phyloP scores from a whole-genome alignment of 2,888 invertebrate species.

The Eilema griseolum region DNA sequence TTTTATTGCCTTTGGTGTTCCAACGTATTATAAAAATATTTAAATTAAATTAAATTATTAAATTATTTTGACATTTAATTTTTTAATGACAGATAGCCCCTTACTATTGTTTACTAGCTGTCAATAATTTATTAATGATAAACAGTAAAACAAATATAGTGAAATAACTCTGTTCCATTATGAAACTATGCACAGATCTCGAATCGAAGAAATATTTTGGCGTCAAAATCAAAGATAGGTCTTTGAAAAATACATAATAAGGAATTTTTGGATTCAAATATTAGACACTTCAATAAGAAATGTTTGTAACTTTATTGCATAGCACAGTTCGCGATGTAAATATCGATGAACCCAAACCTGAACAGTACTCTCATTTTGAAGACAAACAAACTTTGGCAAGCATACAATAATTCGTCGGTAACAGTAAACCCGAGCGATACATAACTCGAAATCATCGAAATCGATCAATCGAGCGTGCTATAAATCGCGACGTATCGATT shows the following conservation, averaged over 20 bases:
- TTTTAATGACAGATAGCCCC: background rate
- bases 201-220: too few species aligned
- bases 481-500: conserved; percentile 83
- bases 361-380: conserved; percentile 43
- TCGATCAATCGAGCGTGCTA: conserved; percentile 80
- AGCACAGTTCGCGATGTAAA: conserved; percentile 21
- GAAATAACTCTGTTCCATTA: too few species aligned
- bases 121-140: background rate
- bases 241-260: background rate
- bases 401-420: conserved; percentile 65
- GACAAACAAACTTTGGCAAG: conserved; percentile 55
- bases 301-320: conserved; percentile 21
- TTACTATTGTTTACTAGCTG: background rate
- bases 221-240: background rate
- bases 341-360: conserved; percentile 26
- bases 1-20: conserved; percentile 29
- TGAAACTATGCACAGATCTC: too few species aligned
- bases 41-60: background rate
- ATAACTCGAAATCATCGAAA: conserved; percentile 79
- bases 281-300: conserved; percentile 6
- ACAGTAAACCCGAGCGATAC: conserved; percentile 65
- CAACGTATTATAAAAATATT: conserved; percentile 14
- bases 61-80: background rate
- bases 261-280: too few species aligned
- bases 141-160: too few species aligned